Evolutionary conservation across 2,113 vertebrate species (phyloP).

Genomic region (Oryzias celebensis): DNA sequence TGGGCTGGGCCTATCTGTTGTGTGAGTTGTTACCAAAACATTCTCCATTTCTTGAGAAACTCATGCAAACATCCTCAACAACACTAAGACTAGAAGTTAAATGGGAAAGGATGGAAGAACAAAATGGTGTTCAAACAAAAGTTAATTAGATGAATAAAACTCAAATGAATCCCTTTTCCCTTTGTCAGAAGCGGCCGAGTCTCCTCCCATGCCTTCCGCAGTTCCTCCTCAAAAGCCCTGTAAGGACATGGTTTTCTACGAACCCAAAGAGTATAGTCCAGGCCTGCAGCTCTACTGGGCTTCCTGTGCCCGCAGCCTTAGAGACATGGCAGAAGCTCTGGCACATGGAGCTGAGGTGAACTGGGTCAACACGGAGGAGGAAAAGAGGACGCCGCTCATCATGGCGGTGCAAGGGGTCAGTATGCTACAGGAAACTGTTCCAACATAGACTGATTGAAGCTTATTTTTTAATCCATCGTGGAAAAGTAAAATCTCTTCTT

Average conservation of each 20-base stretch:
- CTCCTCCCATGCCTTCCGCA: constrained; percentile 56
- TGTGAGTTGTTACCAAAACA: too few relatives aligned
- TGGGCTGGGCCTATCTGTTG: too few relatives aligned
- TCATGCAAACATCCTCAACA: neutral
- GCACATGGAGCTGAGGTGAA: constrained; percentile 94
- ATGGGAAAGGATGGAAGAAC: too few relatives aligned
- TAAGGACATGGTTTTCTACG: constrained; percentile 79
- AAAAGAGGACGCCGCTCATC: constrained; percentile 90
- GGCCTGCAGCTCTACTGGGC: constrained; percentile 91
- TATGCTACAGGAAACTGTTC: neutral
- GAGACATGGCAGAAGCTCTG: constrained; percentile 93
- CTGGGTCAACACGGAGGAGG: constrained; percentile 88
- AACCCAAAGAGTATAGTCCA: constrained; percentile 81
- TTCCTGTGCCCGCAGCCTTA: constrained; percentile 88
- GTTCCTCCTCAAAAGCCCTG: constrained; percentile 67
- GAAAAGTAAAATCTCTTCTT: neutral
- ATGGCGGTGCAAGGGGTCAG: constrained; percentile 96
- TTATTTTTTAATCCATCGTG: neutral
- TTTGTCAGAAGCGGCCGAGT: constrained; percentile 58
- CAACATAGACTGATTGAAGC: neutral
- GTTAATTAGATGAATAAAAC: neutral
- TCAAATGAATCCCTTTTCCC: neutral
- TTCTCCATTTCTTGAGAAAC: too few relatives aligned
- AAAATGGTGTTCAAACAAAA: neutral
- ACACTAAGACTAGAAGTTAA: neutral